Evolutionary conservation across 2,888 invertebrate species (phyloP).

Genomic region (Habrosyne pyritoides): DNA sequence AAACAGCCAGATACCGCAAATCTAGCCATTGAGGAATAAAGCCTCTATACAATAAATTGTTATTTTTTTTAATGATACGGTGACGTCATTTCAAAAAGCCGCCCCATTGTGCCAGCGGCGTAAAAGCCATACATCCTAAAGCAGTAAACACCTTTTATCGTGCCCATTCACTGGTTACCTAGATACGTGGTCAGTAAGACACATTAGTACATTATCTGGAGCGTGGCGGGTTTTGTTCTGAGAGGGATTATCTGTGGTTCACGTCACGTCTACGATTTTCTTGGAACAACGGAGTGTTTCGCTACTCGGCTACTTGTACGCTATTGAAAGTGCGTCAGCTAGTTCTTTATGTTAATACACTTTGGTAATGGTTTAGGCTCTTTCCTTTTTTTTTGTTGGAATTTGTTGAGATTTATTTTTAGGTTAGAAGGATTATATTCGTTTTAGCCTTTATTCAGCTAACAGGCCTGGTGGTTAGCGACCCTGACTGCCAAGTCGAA

Average conservation of each 20-base stretch:
- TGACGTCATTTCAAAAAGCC: neutral
- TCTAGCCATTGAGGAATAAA: too few relatives aligned
- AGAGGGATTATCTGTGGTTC: slow-evolving; percentile 5
- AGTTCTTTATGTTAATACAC: slow-evolving; percentile 11
- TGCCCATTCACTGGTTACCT: neutral
- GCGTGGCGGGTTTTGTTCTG: neutral
- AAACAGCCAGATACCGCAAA: too few relatives aligned
- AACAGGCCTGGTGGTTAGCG: too few relatives aligned
- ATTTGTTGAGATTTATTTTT: neutral
- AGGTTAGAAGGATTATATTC: too few relatives aligned
- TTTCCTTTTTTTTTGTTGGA: neutral
- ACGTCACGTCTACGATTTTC: slow-evolving; percentile 4
- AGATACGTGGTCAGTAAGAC: slow-evolving; percentile 8
- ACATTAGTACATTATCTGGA: slow-evolving; percentile 7
- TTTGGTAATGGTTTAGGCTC: slow-evolving; percentile 5
- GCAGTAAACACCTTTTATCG: slow-evolving; percentile 7
- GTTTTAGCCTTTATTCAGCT: neutral
- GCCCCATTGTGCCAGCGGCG: neutral
- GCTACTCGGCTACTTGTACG: slow-evolving; percentile 11
- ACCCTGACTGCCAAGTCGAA: too few relatives aligned
- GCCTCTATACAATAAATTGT: too few relatives aligned
- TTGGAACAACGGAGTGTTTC: slow-evolving; percentile 8
- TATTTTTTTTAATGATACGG: neutral
- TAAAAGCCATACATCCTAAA: neutral
- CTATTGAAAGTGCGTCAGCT: slow-evolving; percentile 14